These are phyloP conservation scores for Cactoblastis cactorum DNA, from an alignment of 2,888 invertebrate species.

Conservation along the genomic window DNA sequence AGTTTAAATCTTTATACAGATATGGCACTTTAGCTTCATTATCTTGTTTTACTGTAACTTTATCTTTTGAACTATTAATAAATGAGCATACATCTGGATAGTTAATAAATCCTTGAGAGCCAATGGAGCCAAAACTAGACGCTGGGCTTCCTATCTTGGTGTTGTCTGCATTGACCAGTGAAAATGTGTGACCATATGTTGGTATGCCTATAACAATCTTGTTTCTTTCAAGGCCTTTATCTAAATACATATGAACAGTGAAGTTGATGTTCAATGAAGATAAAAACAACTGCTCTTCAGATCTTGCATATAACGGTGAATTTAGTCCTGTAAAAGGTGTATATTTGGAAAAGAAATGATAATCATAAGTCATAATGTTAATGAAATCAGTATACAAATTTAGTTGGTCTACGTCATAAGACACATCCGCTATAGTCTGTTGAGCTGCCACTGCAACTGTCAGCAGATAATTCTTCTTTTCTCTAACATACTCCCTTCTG, in stretches of 20 bases:
- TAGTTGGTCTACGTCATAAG: constrained; percentile 88
- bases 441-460: constrained; percentile 91
- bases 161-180: constrained; percentile 83
- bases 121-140: constrained; percentile 83
- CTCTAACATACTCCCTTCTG: constrained; percentile 81
- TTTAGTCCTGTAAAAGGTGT: constrained; percentile 92
- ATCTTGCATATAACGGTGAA: constrained; percentile 85
- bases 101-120: constrained; percentile 84
- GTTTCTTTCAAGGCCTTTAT: constrained; percentile 85
- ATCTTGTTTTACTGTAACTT: constrained; percentile 80
- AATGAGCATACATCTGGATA: constrained; percentile 86
- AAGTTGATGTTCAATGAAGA: constrained; percentile 89
- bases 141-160: constrained; percentile 85
- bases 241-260: constrained; percentile 87
- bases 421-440: constrained; percentile 84
- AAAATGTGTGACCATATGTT: constrained; percentile 91
- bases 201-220: constrained; percentile 93
- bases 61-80: constrained; percentile 64
- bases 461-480: constrained; percentile 80
- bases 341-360: constrained; percentile 86
- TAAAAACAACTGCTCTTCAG: constrained; percentile 81
- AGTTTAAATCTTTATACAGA: constrained; percentile 83
- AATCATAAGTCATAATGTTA: constrained; percentile 96
- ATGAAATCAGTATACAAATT: constrained; percentile 91
- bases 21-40: constrained; percentile 87